Conservation (phyloP, 2,113 vertebrate genomes). For the Hydrolagus affinis region DNA sequence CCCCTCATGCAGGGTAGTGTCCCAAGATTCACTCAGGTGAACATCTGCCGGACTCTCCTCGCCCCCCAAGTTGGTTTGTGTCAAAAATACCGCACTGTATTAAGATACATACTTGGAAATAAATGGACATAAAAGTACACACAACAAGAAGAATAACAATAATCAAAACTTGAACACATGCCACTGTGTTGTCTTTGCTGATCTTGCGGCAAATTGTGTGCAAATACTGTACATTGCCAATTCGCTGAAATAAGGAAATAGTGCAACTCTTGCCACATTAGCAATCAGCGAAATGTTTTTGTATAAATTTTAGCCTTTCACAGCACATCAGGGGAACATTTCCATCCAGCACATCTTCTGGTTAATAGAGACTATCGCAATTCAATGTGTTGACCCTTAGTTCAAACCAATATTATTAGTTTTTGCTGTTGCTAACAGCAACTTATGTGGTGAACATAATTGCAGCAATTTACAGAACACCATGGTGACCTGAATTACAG, state of each 20-base stretch:
- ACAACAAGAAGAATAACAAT: too few species aligned
- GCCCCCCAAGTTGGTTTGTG: too few species aligned
- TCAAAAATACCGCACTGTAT: too few species aligned
- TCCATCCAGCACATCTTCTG: slow-evolving; percentile 29
- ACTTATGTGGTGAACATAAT: slow-evolving; percentile 32
- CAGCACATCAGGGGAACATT: neutral
- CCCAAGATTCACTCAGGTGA: too few species aligned
- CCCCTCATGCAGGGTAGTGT: too few species aligned
- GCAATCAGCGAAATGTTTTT: neutral
- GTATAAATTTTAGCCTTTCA: slow-evolving; percentile 1
- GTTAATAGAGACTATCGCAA: slow-evolving; percentile 31
- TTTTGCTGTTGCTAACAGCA: slow-evolving; percentile 26
- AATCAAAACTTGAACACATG: too few species aligned
- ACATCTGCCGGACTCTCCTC: too few species aligned
- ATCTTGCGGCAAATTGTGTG: neutral
- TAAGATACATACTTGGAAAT: too few species aligned
- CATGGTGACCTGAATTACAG: slow-evolving; percentile 32
- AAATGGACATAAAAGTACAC: too few species aligned
- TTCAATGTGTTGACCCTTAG: slow-evolving; percentile 28
- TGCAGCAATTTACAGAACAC: slow-evolving; percentile 30
- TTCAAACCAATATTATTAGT: slow-evolving; percentile 33
- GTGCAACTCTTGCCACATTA: neutral
- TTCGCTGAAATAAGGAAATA: neutral
- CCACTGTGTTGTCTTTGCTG: neutral
- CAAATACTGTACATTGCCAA: neutral